Evolutionary conservation across 1,140 invertebrate species (phyloP), one percentile per base, ranked within the genome.

Genomic region (Saccostrea glomerata): DNA sequence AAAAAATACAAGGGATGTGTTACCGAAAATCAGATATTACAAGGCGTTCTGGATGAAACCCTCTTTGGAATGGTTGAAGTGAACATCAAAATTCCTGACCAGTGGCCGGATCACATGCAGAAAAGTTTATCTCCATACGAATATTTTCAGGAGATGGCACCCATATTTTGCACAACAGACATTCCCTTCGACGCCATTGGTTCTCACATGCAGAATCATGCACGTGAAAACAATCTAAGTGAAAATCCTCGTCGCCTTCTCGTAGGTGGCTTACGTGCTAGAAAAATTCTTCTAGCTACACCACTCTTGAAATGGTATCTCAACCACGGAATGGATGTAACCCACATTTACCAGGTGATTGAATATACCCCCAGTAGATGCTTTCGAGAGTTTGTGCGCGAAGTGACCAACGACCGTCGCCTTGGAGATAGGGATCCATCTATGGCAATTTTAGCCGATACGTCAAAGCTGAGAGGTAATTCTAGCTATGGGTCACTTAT

Each of bases 361-460:
- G 47, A 47, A 47, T 47, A 7, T 47, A 47, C 47, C 47, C 47
- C 47, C 47, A 47, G 5, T 47, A 47, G 47, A 47, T 47, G 47
- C 47, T 47, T 47, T 47, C 47, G 47, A 47, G 47, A 47, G 47
- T 47, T 47, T 47, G 47, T 47, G 47, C 47, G 47, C 47, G 47
- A 47, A 47, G 47, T 47, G 47, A 47, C 47, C 89, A 7, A 47
- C 47, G 47, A 47, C 47, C 23, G 91, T 30, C 73, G 91, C 30
- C 3, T 12, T 20, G 90, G 91, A 15, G 91, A 92, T 36, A 47
- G 0, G 12, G 82, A 90, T 30, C 58, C 84, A n/a, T 40, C 54
- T 20, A 88, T 86, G 2, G 85, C 90, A 47, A 91, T 92, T 60
- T 70, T 92, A 20, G 91, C 90, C 4, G 90, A 92, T 25, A 91